Conservation (phyloP, 2,888 invertebrate genomes). For the Noctuana brunneofusca region DNA sequence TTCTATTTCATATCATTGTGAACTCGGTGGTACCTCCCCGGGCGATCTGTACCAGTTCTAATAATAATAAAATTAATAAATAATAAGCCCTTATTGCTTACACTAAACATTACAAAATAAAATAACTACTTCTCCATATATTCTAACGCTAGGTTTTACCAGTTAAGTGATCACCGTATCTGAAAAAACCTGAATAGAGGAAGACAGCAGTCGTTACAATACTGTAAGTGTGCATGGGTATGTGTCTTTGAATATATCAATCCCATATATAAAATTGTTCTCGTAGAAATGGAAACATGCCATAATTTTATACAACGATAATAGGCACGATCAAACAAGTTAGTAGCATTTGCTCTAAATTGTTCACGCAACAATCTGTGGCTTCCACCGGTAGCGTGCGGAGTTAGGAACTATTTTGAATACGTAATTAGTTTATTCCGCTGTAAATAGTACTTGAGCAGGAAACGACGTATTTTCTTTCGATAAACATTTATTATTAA, state of each 20-base stretch:
- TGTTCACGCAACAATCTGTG: slow-evolving; percentile 21
- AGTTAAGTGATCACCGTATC: no score
- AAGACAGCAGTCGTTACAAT: no score
- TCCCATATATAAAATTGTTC: not conserved
- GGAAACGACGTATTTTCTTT: slow-evolving; percentile 58
- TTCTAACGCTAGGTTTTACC: no score
- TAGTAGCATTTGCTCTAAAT: slow-evolving; percentile 22
- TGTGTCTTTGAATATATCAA: not conserved
- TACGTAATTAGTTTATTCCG: slow-evolving; percentile 49
- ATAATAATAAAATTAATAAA: no score
- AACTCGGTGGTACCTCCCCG: no score
- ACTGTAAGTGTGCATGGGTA: no score
- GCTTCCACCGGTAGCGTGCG: slow-evolving; percentile 52
- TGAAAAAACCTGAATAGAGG: no score
- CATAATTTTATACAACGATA: not conserved
- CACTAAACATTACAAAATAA: no score
- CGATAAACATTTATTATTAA: slow-evolving; percentile 47
- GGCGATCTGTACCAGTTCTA: no score
- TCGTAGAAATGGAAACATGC: not conserved
- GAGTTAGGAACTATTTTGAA: slow-evolving; percentile 51
- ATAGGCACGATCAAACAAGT: not conserved
- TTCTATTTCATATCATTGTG: no score
- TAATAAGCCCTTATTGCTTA: no score
- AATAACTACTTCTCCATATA: no score
- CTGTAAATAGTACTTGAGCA: slow-evolving; percentile 49